Conservation (phyloP, 2,113 vertebrate genomes). For the Narcine bancroftii region DNA sequence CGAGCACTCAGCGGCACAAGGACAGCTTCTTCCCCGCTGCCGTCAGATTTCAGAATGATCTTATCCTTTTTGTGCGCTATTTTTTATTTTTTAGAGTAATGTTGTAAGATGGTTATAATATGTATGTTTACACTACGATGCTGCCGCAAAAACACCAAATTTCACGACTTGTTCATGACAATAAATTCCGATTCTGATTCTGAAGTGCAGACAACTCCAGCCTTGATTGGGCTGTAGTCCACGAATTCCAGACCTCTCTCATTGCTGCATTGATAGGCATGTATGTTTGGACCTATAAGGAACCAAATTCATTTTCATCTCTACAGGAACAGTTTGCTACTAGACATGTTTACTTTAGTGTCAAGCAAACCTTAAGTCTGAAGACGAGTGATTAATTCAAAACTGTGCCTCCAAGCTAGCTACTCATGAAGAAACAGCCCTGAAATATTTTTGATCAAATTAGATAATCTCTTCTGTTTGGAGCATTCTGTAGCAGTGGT, state of each 20-base stretch:
- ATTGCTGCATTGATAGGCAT: not conserved
- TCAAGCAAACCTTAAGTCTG: too few relatives aligned
- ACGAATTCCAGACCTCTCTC: not conserved
- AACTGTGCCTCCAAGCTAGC: not conserved
- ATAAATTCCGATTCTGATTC: too few relatives aligned
- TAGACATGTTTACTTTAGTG: not conserved
- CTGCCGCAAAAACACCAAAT: too few relatives aligned
- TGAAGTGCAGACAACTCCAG: not conserved
- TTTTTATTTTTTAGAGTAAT: too few relatives aligned
- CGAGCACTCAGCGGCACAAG: too few relatives aligned
- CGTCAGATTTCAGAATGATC: too few relatives aligned
- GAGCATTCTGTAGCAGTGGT: not conserved
- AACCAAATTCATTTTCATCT: not conserved
- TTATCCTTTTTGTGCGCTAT: too few relatives aligned
- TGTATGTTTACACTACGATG: too few relatives aligned
- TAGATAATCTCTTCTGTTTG: not conserved
- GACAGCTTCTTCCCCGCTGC: too few relatives aligned
- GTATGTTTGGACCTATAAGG: not conserved
- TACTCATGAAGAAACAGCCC: not conserved
- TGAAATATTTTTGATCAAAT: not conserved
- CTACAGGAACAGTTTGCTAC: not conserved
- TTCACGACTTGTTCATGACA: too few relatives aligned
- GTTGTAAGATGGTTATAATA: too few relatives aligned
- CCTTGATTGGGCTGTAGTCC: not conserved
- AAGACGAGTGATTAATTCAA: not conserved